Evolutionary conservation across 1,140 invertebrate species (phyloP).

Genomic region (Lasaia peninsularis): DNA sequence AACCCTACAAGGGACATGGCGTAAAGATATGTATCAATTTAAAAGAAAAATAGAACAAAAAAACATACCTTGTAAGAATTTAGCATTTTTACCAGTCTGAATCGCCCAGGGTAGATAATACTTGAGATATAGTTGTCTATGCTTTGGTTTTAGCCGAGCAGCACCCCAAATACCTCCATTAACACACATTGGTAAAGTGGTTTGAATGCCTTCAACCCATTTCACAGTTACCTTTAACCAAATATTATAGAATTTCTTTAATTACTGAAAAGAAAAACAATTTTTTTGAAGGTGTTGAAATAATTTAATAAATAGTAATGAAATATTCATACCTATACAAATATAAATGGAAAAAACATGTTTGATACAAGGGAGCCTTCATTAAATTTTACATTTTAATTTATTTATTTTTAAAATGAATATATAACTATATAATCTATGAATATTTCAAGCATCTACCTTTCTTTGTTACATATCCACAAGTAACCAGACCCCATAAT

Average conservation of each 20-base stretch:
- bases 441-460: too few relatives aligned
- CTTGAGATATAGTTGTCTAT: slow-evolving; percentile 87
- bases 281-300: not conserved
- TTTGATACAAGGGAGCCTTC: too few relatives aligned
- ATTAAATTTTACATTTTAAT: too few relatives aligned
- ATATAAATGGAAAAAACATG: too few relatives aligned
- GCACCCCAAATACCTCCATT: slow-evolving; percentile 92
- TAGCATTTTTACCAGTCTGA: slow-evolving; percentile 85
- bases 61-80: slow-evolving; percentile 78
- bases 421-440: too few relatives aligned
- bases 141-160: slow-evolving; percentile 88
- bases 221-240: slow-evolving; percentile 92
- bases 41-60: not conserved
- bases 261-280: not conserved
- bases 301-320: too few relatives aligned
- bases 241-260: not conserved
- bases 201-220: slow-evolving; percentile 97
- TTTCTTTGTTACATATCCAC: too few relatives aligned
- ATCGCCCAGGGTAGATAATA: slow-evolving; percentile 94
- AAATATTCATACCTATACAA: too few relatives aligned
- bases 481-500: too few relatives aligned
- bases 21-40: not conserved
- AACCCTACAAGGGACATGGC: too few relatives aligned
- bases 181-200: slow-evolving; percentile 93
- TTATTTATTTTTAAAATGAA: too few relatives aligned